Evolutionary conservation across 2,888 invertebrate genomes (phyloP).

Genomic region (Eledona agricola): DNA sequence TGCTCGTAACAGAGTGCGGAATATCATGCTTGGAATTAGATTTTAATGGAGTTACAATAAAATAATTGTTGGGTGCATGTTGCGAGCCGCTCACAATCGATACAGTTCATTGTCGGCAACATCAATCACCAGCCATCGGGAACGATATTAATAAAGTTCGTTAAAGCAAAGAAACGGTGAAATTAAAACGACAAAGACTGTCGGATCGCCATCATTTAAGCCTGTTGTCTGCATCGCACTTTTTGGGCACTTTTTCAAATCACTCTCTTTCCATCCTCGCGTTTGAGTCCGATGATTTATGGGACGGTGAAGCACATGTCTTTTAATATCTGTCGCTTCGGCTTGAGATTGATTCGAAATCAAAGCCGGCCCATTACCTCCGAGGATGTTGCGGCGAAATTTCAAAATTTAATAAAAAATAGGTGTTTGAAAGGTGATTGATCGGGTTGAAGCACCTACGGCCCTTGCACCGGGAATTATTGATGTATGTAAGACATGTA

Average conservation of each 20-base stretch:
- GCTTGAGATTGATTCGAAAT: constrained; percentile 28
- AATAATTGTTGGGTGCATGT: too few species aligned
- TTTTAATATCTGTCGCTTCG: constrained; percentile 28
- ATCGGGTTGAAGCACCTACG: constrained; percentile 5
- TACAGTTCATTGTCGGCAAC: neutral
- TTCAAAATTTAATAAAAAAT: constrained; percentile 24
- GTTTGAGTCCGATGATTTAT: constrained; percentile 19
- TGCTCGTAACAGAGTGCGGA: too few species aligned
- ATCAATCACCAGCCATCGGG: neutral
- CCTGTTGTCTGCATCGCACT: constrained; percentile 16
- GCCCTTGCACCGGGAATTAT: neutral
- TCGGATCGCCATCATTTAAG: constrained; percentile 2
- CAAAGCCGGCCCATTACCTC: constrained; percentile 20
- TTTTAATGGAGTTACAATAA: too few species aligned
- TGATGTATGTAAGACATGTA: constrained; percentile 4
- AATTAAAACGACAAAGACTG: neutral
- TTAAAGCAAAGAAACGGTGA: neutral
- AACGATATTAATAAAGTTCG: neutral
- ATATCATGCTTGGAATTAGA: too few species aligned
- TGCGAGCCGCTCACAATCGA: neutral
- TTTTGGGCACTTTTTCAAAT: constrained; percentile 12
- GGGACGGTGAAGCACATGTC: constrained; percentile 24
- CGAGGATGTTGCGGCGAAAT: constrained; percentile 16
- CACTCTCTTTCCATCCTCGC: constrained; percentile 12
- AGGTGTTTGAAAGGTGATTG: constrained; percentile 2